Base-by-base conservation (phyloP, 2,888 invertebrate genomes). In the Meloe dianella region DNA sequence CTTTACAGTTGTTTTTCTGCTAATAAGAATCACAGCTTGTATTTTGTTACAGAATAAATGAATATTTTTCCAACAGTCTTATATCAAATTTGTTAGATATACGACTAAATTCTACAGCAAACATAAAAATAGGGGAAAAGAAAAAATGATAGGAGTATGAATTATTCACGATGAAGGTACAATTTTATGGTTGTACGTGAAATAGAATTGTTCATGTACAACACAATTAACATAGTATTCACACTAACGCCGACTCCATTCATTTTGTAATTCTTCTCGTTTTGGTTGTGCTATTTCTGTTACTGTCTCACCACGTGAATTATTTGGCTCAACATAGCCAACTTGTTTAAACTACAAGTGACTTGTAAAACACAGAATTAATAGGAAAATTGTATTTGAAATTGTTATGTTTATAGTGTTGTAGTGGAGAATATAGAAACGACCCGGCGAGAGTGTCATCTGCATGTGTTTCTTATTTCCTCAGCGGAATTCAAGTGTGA, bases 161-260 rank as follows among this genome's bases (percentile, higher is more conserved):
- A 58, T 58, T 58, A 58, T 58, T 58, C 32, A 58, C 58, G 32
- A 58, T 24, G 20, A 10, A 35, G 1, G 9, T 14, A 35, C n/a
- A 58, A 12, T 14, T 35, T 30, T 29, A 12, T 57, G n/a, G 2
- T 17, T 22, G 30, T 27, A 20, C 10, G 8, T 58, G 30, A 57
- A 30, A 57, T 57, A 24, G n/a, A 24, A 12, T 57, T 57, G 57
- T 24, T 20, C 57, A n/a, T 32, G 10, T 51, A 51, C 20, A 51
- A 51, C 10, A 14, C 17, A 35, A 59, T 59, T 59, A 59, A 35
- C 59, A 59, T 59, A 22, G 20, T 7, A 59, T 38, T 59, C 59
- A 59, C 32, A 59, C 24, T 5, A 24, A 24, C 12, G 24, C 9
- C 2, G 6, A 58, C 58, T 22, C 20, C n/a, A 58, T 58, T 32